These are phyloP conservation scores for Syrmaticus mikado DNA, from an alignment of 2,113 vertebrate genomes.

Conservation along the genomic window DNA sequence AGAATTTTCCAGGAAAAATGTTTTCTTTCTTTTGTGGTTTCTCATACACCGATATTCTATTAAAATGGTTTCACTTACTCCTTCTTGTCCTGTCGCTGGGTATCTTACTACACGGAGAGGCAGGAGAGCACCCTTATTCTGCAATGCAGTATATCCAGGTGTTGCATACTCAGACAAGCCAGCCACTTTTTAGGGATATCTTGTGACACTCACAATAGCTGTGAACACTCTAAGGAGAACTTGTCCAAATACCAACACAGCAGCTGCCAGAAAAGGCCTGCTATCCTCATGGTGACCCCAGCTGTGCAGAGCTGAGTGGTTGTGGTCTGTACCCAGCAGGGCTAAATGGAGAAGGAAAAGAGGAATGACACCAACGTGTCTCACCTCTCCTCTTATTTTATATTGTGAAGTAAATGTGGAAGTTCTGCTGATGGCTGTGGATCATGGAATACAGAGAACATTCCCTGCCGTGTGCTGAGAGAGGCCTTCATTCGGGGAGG, in stretches of 20 bases:
- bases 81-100: conserved; percentile 36
- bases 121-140: neutral
- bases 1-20: conserved; percentile 82
- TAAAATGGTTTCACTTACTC: conserved; percentile 79
- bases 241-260: neutral
- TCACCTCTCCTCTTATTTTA: neutral
- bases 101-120: conserved; percentile 52
- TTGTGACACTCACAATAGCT: neutral
- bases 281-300: neutral
- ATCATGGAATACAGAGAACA: conserved; percentile 36
- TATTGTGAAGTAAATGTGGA: conserved; percentile 3
- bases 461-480: neutral
- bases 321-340: neutral
- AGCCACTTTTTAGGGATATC: neutral
- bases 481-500: neutral
- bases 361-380: neutral
- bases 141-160: neutral
- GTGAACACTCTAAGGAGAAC: neutral
- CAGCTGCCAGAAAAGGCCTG: neutral
- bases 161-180: neutral
- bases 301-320: neutral
- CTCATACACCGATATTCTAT: conserved; percentile 71
- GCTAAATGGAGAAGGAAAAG: neutral
- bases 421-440: neutral
- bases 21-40: conserved; percentile 71